phyloP scores from a whole-genome alignment of 1,140 invertebrate genomes.

The Chrysoperla carnea region DNA sequence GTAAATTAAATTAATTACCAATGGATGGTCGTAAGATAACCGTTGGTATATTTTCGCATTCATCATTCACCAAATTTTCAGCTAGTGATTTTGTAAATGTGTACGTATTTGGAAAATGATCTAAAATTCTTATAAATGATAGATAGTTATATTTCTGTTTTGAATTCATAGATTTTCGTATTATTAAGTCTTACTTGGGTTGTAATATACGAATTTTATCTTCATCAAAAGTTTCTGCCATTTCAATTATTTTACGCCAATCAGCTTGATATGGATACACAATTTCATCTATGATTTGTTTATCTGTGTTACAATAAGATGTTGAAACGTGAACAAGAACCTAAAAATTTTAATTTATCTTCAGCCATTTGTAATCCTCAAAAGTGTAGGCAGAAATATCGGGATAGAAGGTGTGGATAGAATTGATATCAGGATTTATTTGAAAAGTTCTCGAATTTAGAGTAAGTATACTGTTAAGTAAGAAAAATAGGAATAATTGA shows the following conservation, averaged over 20 bases:
- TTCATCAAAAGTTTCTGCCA: neutral
- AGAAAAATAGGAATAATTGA: no score
- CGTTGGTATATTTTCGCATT: neutral
- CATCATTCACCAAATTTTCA: neutral
- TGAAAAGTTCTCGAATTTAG: no score
- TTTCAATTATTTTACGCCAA: neutral
- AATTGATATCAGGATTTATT: no score
- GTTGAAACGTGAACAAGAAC: neutral
- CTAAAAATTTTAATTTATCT: neutral
- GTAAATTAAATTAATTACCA: neutral
- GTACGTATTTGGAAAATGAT: neutral
- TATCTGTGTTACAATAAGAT: neutral
- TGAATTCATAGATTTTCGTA: no score
- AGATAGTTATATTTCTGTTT: neutral
- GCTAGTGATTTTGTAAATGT: neutral
- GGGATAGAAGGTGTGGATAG: no score
- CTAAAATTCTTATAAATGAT: neutral
- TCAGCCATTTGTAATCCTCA: no score
- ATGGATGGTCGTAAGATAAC: neutral
- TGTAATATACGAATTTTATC: neutral
- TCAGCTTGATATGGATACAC: neutral
- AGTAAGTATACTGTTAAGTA: no score
- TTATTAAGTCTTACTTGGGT: neutral
- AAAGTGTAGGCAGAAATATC: no score
- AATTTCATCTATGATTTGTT: neutral